Conservation (phyloP, 2,113 vertebrate species). For the Epinephelus lanceolatus region DNA sequence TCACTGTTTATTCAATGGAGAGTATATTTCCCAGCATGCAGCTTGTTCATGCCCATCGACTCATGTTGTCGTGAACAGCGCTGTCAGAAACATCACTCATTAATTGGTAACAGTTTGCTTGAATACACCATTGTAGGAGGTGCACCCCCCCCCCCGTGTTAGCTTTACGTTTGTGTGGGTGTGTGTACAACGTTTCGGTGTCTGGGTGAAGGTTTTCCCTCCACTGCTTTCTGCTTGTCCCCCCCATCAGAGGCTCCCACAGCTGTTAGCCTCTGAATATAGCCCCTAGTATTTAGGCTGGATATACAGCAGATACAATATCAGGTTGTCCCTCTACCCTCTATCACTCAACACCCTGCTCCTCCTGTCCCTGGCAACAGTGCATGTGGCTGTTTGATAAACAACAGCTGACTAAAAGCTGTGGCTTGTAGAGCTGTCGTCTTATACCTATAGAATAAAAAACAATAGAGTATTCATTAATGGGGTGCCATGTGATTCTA, state of each 20-base stretch:
- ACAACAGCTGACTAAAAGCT: constrained; percentile 33
- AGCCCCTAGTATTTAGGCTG: constrained; percentile 66
- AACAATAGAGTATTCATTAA: constrained; percentile 5
- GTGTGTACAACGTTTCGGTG: constrained; percentile 12
- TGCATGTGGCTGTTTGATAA: constrained; percentile 60
- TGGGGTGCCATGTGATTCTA: constrained; percentile 9
- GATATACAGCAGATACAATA: constrained; percentile 67
- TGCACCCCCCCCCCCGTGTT: constrained; percentile 12
- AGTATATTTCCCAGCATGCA: constrained; percentile 61
- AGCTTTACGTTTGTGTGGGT: constrained; percentile 33
- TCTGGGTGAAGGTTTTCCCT: constrained; percentile 15
- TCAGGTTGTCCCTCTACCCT: constrained; percentile 53
- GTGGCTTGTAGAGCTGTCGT: neutral
- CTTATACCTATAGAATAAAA: constrained; percentile 7
- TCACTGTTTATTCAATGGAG: constrained; percentile 40
- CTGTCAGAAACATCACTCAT: constrained; percentile 44
- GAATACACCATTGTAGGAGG: constrained; percentile 33
- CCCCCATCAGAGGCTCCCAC: constrained; percentile 48
- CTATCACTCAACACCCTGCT: constrained; percentile 33
- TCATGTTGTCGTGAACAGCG: constrained; percentile 35
- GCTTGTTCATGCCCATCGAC: constrained; percentile 39
- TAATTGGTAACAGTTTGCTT: constrained; percentile 52
- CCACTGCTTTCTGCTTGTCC: constrained; percentile 24
- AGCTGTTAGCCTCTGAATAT: constrained; percentile 73
- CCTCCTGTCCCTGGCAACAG: constrained; percentile 74